These are phyloP conservation scores for Naso thynnoides DNA, from an alignment of 2,797 vertebrate genomes.

Conservation along the genomic window DNA sequence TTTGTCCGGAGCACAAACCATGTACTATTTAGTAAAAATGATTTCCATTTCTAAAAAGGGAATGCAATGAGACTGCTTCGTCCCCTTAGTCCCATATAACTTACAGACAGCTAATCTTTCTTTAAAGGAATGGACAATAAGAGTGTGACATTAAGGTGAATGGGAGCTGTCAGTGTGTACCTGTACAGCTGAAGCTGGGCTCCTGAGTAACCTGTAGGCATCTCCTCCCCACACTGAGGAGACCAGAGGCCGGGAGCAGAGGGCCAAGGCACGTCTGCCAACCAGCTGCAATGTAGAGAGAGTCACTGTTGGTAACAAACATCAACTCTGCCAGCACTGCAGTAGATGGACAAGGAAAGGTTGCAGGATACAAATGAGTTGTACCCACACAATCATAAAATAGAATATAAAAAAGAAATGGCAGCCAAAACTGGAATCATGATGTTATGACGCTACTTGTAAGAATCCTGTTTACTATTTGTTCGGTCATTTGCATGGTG, in stretches of 20 bases:
- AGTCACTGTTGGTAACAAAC: slow-evolving; percentile 4
- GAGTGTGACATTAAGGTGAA: not conserved
- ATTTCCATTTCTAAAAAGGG: no score
- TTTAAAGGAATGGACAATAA: not conserved
- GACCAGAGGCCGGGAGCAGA: slow-evolving; percentile 73
- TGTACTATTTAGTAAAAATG: not conserved
- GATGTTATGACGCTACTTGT: not conserved
- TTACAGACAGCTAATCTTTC: not conserved
- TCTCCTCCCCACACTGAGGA: slow-evolving; percentile 65
- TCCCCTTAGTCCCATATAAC: no score
- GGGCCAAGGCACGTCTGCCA: slow-evolving; percentile 74
- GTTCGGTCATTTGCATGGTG: not conserved
- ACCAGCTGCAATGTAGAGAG: slow-evolving; percentile 68
- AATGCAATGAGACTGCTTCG: not conserved
- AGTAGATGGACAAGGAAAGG: slow-evolving; percentile 5
- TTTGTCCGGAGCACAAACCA: not conserved
- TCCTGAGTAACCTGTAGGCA: slow-evolving; percentile 57
- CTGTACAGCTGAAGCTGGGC: slow-evolving; percentile 70
- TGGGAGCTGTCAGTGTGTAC: slow-evolving; percentile 47
- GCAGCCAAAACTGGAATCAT: not conserved
- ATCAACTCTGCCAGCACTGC: slow-evolving; percentile 1
- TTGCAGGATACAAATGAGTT: slow-evolving; percentile 1
- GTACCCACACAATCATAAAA: not conserved
- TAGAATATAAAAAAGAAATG: not conserved
- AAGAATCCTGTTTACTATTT: not conserved